A percentile compares a stretch with the other conserved stretches of the same genome.
Conservation (phyloP, 2,888 invertebrate genomes). For the Chymomyza fuscimana region DNA sequence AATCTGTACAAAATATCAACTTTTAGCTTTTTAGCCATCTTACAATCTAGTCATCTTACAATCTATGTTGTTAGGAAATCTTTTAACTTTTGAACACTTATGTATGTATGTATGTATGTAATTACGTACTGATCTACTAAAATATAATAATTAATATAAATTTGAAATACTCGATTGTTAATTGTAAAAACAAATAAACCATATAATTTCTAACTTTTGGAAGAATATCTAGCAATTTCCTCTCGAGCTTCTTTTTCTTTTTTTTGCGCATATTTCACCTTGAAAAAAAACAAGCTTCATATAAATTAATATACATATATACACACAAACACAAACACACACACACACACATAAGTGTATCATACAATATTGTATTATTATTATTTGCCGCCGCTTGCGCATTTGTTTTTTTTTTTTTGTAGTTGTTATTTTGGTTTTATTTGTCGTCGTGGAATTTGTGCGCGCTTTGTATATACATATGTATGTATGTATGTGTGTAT, state of each 20-base stretch:
- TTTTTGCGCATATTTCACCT: constrained; percentile 70
- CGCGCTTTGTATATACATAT: constrained; percentile 33
- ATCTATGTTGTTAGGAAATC: too few relatives aligned
- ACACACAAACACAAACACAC: neutral
- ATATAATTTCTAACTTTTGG: too few relatives aligned
- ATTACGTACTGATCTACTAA: too few relatives aligned
- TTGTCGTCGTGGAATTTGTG: constrained; percentile 60
- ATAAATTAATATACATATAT: constrained; percentile 60
- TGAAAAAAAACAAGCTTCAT: constrained; percentile 68
- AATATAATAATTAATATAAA: too few relatives aligned
- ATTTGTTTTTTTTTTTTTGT: neutral
- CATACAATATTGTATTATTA: neutral
- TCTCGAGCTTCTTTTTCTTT: constrained; percentile 23
- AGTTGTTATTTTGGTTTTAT: constrained; percentile 36
- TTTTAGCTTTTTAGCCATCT: too few relatives aligned
- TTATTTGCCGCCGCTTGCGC: neutral
- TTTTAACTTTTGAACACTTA: too few relatives aligned
- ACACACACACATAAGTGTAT: constrained; percentile 18
- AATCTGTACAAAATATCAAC: too few relatives aligned
- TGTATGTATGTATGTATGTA: too few relatives aligned
- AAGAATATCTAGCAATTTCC: neutral
- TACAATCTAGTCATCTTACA: too few relatives aligned
- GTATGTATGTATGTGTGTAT: too few relatives aligned
- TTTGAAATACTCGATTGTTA: neutral
- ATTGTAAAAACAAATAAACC: neutral